phyloP scores from a whole-genome alignment of 2,797 vertebrate species.

The Gephyroberyx darwinii region DNA sequence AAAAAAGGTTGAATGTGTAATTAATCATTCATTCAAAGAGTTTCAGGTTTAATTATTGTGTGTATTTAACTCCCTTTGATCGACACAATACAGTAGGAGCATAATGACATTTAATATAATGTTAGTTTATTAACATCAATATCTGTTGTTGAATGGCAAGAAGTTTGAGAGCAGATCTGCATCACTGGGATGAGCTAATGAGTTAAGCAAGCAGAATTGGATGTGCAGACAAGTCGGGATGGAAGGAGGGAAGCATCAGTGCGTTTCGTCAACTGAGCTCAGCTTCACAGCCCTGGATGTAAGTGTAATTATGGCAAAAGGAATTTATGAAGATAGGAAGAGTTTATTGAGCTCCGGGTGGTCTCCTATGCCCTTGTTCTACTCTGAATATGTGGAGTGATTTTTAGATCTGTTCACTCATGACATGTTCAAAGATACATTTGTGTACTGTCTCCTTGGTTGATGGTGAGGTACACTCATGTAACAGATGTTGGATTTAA shows the following conservation, averaged over 20 bases:
- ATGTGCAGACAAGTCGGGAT: not conserved
- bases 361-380: slow-evolving; percentile 20
- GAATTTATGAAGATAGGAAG: slow-evolving; percentile 45
- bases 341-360: slow-evolving; percentile 48
- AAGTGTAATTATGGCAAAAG: not conserved
- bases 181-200: not conserved
- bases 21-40: slow-evolving; percentile 16
- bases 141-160: slow-evolving; percentile 11
- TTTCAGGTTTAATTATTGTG: slow-evolving; percentile 10
- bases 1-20: slow-evolving; percentile 11
- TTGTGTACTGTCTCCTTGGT: slow-evolving; percentile 36
- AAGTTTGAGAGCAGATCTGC: not conserved
- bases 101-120: slow-evolving; percentile 13
- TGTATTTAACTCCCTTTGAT: slow-evolving; percentile 19
- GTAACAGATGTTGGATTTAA: slow-evolving; percentile 40
- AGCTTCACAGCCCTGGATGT: too few relatives aligned
- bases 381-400: slow-evolving; percentile 29
- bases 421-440: slow-evolving; percentile 49
- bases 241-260: too few relatives aligned
- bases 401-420: slow-evolving; percentile 44
- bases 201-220: not conserved
- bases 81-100: slow-evolving; percentile 12
- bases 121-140: slow-evolving; percentile 24
- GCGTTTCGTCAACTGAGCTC: not conserved
- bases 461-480: slow-evolving; percentile 45